Base-by-base conservation (phyloP, 2,797 vertebrate genomes). In the Cuniculus paca region DNA sequence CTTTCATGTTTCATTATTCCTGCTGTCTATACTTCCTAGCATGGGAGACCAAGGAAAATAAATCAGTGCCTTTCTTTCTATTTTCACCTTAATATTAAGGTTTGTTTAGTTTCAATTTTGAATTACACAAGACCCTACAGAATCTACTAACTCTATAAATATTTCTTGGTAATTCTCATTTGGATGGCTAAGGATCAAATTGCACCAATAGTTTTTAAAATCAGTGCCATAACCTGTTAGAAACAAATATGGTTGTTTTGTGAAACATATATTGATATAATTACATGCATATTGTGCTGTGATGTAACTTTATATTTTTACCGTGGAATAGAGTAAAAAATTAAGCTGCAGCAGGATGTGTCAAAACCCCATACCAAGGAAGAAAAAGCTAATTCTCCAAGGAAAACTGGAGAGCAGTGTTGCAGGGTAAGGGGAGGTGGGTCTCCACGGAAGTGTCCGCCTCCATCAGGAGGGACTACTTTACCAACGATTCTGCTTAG, bases 401-500 rank as follows among this genome's bases (percentile, higher is more conserved):
- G 8, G 19, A 31, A 91, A 88, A 88, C 7, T 81, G 52, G 19
- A 70, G 36, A 91, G 31, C 34, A 45, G 54, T 85, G 36, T 54
- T 42, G 4, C 54, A 78, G 45, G 45, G 39, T 19, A 36, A 17
- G 17, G 24, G 17, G 4, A 68, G 16, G 39, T 34, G 9, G 42
- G 2, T 52, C 45, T 94, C 50, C 45, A 5, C 65, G 6, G 28
- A 2, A 61, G 39, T 36, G 31, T 85, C 60, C 28, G 50, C 6
- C n/a, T 63, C 10, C 54, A 86, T 19, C 22, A 81, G 39, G 58
- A 2, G 86, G 50, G n/a, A 92, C 50, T 60, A 79, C 68, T 92
- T 94, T 92, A 92, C 82, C 24, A 86, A 5, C 58, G 52, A 70
- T 74, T 45, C 60, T 90, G 79, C 65, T 92, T 85, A 85, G 72